Conservation (phyloP, 2,888 invertebrate species). For the Ariolimax columbianus region DNA sequence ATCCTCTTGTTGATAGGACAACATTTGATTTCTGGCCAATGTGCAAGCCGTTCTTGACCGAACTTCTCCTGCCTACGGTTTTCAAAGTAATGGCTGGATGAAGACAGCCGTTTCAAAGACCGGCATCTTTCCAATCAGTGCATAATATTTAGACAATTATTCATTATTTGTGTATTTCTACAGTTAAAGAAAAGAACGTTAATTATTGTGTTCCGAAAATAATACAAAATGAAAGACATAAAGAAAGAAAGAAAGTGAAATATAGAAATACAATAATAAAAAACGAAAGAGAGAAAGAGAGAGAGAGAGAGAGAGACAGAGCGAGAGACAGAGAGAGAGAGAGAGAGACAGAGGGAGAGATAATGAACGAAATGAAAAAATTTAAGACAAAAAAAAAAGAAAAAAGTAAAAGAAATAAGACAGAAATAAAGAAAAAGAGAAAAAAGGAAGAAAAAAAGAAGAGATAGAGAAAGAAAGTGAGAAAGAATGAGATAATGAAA, state of each 20-base stretch:
- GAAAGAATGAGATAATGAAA: too few relatives aligned
- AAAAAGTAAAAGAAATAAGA: too few relatives aligned
- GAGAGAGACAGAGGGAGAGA: not conserved
- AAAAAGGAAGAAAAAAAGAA: not conserved
- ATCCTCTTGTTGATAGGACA: too few relatives aligned
- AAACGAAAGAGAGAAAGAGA: too few relatives aligned
- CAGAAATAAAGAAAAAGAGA: not conserved
- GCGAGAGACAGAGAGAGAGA: too few relatives aligned
- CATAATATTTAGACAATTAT: not conserved
- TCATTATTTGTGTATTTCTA: not conserved
- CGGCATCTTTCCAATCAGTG: not conserved
- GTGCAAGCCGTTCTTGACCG: too few relatives aligned
- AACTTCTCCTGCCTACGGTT: too few relatives aligned
- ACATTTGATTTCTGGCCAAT: too few relatives aligned
- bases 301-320: too few relatives aligned
- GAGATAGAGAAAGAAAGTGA: not conserved
- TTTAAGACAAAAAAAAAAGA: too few relatives aligned
- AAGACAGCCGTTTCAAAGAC: not conserved
- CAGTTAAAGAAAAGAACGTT: not conserved
- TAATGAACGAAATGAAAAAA: not conserved
- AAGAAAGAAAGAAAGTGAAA: slow-evolving; percentile 14
- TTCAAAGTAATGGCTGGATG: not conserved
- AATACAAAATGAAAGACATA: not conserved
- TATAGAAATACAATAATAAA: not conserved
- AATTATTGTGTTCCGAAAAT: not conserved